phyloP scores from a whole-genome alignment of 2,888 invertebrate genomes.

The Philhelius pedissequus region DNA sequence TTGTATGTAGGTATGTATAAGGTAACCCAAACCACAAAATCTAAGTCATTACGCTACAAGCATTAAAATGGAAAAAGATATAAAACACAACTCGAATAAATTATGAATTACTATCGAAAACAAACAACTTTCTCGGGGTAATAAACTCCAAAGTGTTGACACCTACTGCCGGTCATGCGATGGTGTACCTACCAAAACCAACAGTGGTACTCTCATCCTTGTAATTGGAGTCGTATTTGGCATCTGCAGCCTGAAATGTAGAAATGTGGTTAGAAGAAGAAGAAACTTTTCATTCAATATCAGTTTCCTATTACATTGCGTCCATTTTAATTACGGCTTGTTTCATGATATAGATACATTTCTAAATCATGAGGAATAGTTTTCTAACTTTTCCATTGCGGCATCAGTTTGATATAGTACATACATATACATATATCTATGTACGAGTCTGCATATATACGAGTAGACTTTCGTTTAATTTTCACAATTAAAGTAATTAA shows the following conservation, averaged over 20 bases:
- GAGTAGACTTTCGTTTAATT: neutral
- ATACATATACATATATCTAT: too few relatives aligned
- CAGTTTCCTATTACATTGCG: slow-evolving; percentile 30
- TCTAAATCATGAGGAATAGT: neutral
- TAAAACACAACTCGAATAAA: slow-evolving; percentile 40
- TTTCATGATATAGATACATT: slow-evolving; percentile 13
- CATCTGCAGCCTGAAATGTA: neutral
- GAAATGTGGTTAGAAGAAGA: neutral
- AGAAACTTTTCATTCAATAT: slow-evolving; percentile 38
- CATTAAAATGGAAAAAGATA: neutral
- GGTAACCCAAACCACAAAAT: neutral
- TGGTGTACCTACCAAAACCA: neutral
- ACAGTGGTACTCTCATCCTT: slow-evolving; percentile 1
- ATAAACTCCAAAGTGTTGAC: slow-evolving; percentile 55
- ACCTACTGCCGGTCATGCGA: slow-evolving; percentile 34
- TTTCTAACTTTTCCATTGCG: slow-evolving; percentile 10
- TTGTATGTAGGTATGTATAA: slow-evolving; percentile 1
- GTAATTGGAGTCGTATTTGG: neutral
- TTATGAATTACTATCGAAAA: slow-evolving; percentile 43
- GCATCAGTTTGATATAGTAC: neutral
- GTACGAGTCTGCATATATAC: too few relatives aligned
- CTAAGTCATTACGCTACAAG: slow-evolving; percentile 39
- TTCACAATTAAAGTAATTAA: slow-evolving; percentile 29
- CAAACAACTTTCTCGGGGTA: slow-evolving; percentile 35
- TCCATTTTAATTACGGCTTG: slow-evolving; percentile 42